Evolutionary conservation across 1,140 invertebrate species (phyloP).

Genomic region (Drosophila insularis): DNA sequence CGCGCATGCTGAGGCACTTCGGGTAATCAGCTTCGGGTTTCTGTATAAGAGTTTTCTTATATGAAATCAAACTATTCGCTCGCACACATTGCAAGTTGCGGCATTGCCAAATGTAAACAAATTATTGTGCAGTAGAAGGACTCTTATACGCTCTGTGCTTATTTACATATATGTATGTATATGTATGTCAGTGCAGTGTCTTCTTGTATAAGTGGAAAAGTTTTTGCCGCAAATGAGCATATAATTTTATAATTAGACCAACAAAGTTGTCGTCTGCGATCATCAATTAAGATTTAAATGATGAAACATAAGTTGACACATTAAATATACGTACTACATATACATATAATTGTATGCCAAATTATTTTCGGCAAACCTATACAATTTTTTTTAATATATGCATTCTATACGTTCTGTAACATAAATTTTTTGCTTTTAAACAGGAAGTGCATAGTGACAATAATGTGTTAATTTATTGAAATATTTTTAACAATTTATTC

Average conservation of each 20-base stretch:
- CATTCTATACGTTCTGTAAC: slow-evolving; percentile 7
- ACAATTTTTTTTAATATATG: slow-evolving; percentile 16
- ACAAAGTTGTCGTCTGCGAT: slow-evolving; percentile 47
- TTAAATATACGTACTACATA: slow-evolving; percentile 26
- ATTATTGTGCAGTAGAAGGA: slow-evolving; percentile 19
- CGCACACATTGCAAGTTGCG: background rate
- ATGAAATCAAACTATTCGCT: slow-evolving; percentile 16
- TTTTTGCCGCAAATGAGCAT: slow-evolving; percentile 56
- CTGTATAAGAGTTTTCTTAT: slow-evolving; percentile 44
- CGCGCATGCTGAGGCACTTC: slow-evolving; percentile 41
- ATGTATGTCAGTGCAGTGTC: slow-evolving; percentile 6
- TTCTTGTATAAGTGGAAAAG: slow-evolving; percentile 25
- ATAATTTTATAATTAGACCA: slow-evolving; percentile 59
- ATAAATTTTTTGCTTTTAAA: background rate
- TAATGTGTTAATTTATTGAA: background rate
- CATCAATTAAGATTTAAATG: slow-evolving; percentile 67
- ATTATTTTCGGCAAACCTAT: slow-evolving; percentile 5
- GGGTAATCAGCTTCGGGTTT: slow-evolving; percentile 23
- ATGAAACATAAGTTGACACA: slow-evolving; percentile 70
- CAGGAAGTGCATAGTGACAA: slow-evolving; percentile 2
- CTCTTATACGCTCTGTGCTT: slow-evolving; percentile 48
- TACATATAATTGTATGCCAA: slow-evolving; percentile 17
- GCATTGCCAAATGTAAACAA: slow-evolving; percentile 60
- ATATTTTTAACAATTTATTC: background rate
- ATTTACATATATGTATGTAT: background rate